A percentile compares a stretch with the other conserved stretches of the same genome.
These are phyloP conservation scores for Pelochelys cantorii DNA, from an alignment of 2,797 vertebrate genomes.

Conservation along the genomic window DNA sequence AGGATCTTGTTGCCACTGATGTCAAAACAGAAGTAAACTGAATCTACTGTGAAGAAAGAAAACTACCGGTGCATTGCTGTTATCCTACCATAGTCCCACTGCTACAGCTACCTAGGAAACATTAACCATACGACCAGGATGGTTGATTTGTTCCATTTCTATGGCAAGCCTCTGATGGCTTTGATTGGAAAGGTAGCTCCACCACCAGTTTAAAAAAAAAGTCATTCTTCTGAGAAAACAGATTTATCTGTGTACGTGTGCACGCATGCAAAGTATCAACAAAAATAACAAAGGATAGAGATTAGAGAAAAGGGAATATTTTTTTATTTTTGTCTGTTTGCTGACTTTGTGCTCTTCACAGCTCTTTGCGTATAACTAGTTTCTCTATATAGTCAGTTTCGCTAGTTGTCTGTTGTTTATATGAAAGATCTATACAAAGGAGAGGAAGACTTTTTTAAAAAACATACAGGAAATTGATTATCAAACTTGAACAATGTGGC, in stretches of 20 bases:
- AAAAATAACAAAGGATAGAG: background rate
- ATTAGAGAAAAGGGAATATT: background rate
- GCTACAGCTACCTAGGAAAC: background rate
- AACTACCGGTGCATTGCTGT: background rate
- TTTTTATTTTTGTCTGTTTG: background rate
- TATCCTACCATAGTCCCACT: background rate
- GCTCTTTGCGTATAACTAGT: background rate
- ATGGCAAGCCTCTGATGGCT: background rate
- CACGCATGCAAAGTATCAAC: background rate
- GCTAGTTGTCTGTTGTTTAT: background rate
- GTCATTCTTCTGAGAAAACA: too few relatives aligned
- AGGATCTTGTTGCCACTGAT: background rate
- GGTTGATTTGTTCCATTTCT: background rate
- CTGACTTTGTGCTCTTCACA: rapidly evolving
- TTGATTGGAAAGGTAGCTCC: background rate
- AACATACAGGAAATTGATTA: background rate
- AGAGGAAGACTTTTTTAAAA: background rate
- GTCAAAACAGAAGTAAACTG: background rate
- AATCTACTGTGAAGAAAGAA: background rate
- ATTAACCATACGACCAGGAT: background rate
- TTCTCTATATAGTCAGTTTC: background rate
- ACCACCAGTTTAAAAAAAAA: background rate
- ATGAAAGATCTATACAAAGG: background rate
- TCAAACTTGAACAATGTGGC: background rate
- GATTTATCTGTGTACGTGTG: too few relatives aligned